phyloP scores from a whole-genome alignment of 2,797 vertebrate species.

The Clarias laeviceps region DNA sequence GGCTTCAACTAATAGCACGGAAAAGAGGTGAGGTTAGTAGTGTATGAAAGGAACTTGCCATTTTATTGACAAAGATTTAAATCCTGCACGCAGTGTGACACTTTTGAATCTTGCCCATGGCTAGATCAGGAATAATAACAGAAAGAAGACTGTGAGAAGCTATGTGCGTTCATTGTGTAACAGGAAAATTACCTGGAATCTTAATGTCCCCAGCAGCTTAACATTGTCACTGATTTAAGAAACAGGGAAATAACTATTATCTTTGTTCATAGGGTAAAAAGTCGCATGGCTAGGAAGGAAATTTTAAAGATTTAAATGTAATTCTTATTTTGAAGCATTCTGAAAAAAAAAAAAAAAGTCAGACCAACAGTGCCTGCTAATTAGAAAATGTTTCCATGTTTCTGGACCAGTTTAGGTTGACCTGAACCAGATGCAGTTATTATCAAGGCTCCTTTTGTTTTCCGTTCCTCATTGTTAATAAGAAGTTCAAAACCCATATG shows the following conservation, averaged over 20 bases:
- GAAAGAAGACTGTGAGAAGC: constrained; percentile 9
- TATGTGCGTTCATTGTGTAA: neutral
- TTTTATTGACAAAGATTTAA: constrained; percentile 34
- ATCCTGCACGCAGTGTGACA: constrained; percentile 36
- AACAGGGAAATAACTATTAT: constrained; percentile 10
- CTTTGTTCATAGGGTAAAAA: constrained; percentile 2
- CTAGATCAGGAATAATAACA: neutral
- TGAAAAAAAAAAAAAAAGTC: neutral
- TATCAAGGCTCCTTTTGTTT: constrained; percentile 5
- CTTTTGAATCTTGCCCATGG: constrained; percentile 6
- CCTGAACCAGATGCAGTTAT: constrained; percentile 14
- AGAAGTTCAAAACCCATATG: constrained; percentile 14
- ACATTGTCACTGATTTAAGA: constrained; percentile 13
- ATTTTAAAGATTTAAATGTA: constrained; percentile 16
- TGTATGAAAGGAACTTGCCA: constrained; percentile 30
- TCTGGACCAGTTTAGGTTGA: constrained; percentile 10
- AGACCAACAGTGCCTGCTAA: neutral
- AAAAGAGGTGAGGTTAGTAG: neutral
- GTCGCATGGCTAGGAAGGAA: neutral
- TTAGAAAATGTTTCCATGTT: neutral
- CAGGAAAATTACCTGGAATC: constrained; percentile 1
- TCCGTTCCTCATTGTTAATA: neutral
- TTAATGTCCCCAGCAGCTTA: constrained; percentile 20
- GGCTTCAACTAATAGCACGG: constrained; percentile 30
- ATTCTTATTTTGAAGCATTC: neutral